These are phyloP conservation scores for Cuniculus paca DNA, from an alignment of 2,797 vertebrate species.

Conservation along the genomic window DNA sequence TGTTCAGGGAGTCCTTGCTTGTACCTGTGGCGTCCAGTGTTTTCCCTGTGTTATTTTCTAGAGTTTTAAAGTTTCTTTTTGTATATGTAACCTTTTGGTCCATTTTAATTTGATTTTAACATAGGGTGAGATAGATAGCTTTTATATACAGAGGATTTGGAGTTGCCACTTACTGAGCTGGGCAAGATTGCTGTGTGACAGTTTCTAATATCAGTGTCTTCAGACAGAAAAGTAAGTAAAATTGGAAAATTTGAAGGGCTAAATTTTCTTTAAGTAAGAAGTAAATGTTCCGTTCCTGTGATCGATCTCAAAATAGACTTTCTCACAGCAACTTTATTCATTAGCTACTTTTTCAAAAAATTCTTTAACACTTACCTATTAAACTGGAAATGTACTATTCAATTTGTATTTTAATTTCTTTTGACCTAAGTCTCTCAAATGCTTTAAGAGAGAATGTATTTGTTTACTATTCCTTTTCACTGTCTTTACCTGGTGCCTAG, in stretches of 20 bases:
- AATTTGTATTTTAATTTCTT: neutral
- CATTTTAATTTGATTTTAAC: neutral
- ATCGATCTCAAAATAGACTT: neutral
- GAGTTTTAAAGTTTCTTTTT: neutral
- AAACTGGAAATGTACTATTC: neutral
- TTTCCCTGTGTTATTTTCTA: neutral
- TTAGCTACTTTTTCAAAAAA: neutral
- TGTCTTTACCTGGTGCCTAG: neutral
- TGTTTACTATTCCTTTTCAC: conserved; percentile 15
- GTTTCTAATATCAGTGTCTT: neutral
- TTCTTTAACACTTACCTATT: neutral
- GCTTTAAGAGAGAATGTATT: neutral
- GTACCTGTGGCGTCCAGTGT: neutral
- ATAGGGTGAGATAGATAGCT: neutral
- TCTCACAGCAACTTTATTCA: neutral
- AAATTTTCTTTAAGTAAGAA: neutral
- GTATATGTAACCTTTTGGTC: neutral
- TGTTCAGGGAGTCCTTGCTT: neutral
- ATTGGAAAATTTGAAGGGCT: neutral
- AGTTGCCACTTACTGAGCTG: neutral
- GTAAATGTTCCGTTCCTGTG: neutral
- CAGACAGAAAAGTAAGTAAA: neutral
- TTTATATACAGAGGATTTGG: conserved; percentile 6
- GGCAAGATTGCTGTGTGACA: neutral
- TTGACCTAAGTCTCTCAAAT: neutral